Evolutionary conservation across 2,888 invertebrate genomes (phyloP), one percentile per base, ranked within the genome.

Genomic region (Cephus runcator): DNA sequence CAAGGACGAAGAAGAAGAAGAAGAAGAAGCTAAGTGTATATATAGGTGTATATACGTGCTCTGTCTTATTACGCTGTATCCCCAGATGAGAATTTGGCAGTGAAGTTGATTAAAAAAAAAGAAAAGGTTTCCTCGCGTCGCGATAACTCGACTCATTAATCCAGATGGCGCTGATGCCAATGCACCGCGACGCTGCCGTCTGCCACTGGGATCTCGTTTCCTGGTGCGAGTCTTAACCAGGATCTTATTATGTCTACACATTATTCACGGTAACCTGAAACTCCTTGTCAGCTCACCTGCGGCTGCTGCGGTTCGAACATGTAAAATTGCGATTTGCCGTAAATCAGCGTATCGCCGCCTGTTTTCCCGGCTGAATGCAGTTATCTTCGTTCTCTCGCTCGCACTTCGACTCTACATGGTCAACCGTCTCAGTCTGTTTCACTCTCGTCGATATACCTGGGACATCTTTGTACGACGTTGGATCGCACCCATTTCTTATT

Each of bases 221-320:
- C 31, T 69, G 35, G 83, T 82, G 84, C 83, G 84, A 87, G 86
- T 85, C 85, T 87, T 85, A 87, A 87, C 84, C 86, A 84, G 85
- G 87, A 89, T 89, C 89, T 89, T 87, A 88, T 89, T 89, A 89
- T 89, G 87, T 86, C 23, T 69, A 34, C 75, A 12, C 71, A 36
- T 75, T 56, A 56, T 56, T 56, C 56, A 15, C 34, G 30, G 76
- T 76, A 73, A 71, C 79, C 77, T 80, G 83, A 79, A 85, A 85
- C 84, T 85, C 84, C 78, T 84, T 82, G 56, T 56, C 56, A 56
- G 56, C 56, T 56, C 56, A 56, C 56, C 56, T 56, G 56, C 56
- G 56, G 56, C 56, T 56, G 56, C 9, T 56, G 56, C 56, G 56
- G 56, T 56, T 56, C 56, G 56, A 56, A 56, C 56, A 56, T 56